Base-by-base conservation (phyloP, 1,140 invertebrate species). In the Conus betulinus region DNA sequence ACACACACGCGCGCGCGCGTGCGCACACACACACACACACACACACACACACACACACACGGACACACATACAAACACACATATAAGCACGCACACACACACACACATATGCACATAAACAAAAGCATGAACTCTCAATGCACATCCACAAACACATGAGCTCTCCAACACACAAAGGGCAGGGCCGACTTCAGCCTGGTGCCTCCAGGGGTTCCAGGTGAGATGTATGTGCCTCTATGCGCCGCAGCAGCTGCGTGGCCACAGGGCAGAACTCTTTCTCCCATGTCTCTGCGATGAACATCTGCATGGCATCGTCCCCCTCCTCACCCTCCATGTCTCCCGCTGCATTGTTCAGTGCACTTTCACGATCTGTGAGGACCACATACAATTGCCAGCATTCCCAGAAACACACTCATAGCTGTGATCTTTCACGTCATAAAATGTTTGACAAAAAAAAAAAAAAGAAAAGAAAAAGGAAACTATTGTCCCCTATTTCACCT, bases 191-290 rank as follows among this genome's bases (percentile, higher is more conserved):
- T 91, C 88, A 91, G 25, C 90, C 89, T 13, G 93, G 92, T 20
- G 88, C 88, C 20, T 93, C 91, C n/a, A 95, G 85, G 11, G 93
- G 92, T 91, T 94, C 94, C 88, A 95, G 93, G 51, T 93, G 88
- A 57, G 93, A 95, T 52, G 91, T 91, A 87, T 95, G 91, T 15
- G 90, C 88, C 90, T 94, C 93, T 57, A 95, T 93, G 87, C 95
- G 89, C 17, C 94, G 90, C 63, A 94, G 87, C 11, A 95, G 89
- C 84, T 95, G 92, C 60, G 91, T 88, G n/a, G 93, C 95, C 8
- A 95, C 94, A 52, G 93, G 93, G 90, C 90, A 92, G 87, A 95
- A 95, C n/a, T 95, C 93, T 13, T 89, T 89, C 74, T 94, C 88
- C 95, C 95, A 95, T 0, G 90, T 91, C 13, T 95, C 94, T 23